These are phyloP conservation scores for Euphonia xanthogaster DNA, from an alignment of 2,797 vertebrate genomes.

Conservation along the genomic window DNA sequence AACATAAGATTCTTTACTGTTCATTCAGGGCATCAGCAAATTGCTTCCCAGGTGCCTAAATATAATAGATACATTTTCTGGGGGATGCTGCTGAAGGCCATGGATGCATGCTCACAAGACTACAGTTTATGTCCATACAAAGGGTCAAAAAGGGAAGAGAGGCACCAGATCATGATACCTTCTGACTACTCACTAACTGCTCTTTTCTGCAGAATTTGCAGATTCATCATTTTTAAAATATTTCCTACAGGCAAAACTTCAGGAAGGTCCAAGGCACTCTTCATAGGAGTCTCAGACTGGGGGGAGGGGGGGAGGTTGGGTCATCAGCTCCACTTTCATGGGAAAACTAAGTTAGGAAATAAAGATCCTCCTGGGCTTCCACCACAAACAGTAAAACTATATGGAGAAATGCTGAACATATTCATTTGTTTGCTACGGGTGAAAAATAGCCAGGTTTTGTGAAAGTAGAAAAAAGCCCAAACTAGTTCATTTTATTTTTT, in stretches of 20 bases:
- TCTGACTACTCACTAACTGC: neutral
- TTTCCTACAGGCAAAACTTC: neutral
- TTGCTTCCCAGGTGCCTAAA: neutral
- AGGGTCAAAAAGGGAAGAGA: neutral
- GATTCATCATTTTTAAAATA: neutral
- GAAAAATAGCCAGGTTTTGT: neutral
- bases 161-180: neutral
- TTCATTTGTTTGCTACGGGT: neutral
- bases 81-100: neutral
- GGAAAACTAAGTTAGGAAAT: neutral
- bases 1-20: neutral
- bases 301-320: fast-evolving
- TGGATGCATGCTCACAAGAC: neutral
- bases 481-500: neutral
- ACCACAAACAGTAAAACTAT: neutral
- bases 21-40: neutral
- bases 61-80: neutral
- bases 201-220: neutral
- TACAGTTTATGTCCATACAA: neutral
- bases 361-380: neutral
- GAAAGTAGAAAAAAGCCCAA: neutral
- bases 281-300: neutral
- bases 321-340: neutral
- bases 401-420: neutral
- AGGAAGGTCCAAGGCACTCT: neutral